phyloP scores from a whole-genome alignment of 2,888 invertebrate species.

The Stratiomys singularior region DNA sequence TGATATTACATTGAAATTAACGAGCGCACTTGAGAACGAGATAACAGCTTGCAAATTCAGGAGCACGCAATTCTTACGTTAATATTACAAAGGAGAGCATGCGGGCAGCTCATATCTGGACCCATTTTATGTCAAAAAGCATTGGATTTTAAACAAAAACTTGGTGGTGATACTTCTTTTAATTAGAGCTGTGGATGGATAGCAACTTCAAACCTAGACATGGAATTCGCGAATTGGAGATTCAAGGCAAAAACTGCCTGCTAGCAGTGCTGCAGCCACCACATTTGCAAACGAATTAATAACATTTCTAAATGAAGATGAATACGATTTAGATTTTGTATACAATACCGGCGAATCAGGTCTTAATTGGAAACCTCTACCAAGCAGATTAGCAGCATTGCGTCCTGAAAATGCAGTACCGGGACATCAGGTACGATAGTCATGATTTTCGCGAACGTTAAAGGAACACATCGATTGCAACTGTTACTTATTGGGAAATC shows the following conservation, averaged over 20 bases:
- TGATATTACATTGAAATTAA: too few species aligned
- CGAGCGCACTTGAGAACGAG: too few species aligned
- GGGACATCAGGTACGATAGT: constrained; percentile 29
- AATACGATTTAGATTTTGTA: constrained; percentile 35
- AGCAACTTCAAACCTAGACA: constrained; percentile 35
- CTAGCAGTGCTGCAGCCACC: constrained; percentile 37
- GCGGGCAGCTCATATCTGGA: constrained; percentile 36
- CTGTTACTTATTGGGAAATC: constrained; percentile 29
- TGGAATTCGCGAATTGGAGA: constrained; percentile 44
- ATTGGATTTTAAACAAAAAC: constrained; percentile 39
- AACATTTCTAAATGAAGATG: constrained; percentile 35
- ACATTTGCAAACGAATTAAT: constrained; percentile 38
- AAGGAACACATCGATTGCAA: constrained; percentile 39
- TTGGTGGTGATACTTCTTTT: constrained; percentile 40
- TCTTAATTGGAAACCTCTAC: constrained; percentile 43
- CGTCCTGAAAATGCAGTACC: constrained; percentile 38
- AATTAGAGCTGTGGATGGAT: constrained; percentile 40
- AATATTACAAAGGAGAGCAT: constrained; percentile 38
- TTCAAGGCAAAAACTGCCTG: constrained; percentile 35
- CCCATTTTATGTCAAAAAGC: constrained; percentile 39
- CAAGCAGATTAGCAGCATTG: constrained; percentile 35
- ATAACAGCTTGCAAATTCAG: too few species aligned
- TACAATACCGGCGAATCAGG: constrained; percentile 6
- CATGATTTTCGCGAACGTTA: constrained; percentile 33
- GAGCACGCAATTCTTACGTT: too few species aligned